These are phyloP conservation scores for Pteropus alecto DNA, from an alignment of 2,113 vertebrate genomes.

Conservation along the genomic window DNA sequence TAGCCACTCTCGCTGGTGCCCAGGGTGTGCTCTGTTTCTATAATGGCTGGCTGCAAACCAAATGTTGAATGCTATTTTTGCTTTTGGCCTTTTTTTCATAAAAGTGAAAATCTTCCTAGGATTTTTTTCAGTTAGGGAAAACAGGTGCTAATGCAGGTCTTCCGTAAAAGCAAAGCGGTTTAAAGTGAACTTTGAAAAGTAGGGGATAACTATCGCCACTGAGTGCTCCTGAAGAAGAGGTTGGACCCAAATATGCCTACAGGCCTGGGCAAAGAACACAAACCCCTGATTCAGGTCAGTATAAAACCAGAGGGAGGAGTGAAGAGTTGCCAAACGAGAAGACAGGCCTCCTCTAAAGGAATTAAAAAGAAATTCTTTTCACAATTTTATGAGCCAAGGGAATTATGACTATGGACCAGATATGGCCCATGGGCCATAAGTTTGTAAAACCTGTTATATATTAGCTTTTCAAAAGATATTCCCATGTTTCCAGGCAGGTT, in stretches of 20 bases:
- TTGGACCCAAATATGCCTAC: neutral
- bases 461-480: neutral
- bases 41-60: neutral
- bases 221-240: neutral
- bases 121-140: neutral
- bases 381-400: neutral
- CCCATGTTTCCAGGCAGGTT: neutral
- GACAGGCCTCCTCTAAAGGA: neutral
- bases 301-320: neutral
- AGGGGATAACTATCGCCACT: neutral
- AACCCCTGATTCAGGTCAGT: neutral
- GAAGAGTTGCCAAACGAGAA: neutral
- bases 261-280: neutral
- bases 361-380: neutral
- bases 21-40: neutral
- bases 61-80: neutral
- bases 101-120: neutral
- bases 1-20: neutral
- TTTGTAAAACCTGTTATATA: neutral
- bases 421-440: neutral
- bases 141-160: neutral
- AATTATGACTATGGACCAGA: neutral
- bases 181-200: neutral
- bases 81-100: neutral
- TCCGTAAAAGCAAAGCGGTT: neutral